Conservation (phyloP, 2,113 vertebrate species). For the Coreoperca whiteheadi region DNA sequence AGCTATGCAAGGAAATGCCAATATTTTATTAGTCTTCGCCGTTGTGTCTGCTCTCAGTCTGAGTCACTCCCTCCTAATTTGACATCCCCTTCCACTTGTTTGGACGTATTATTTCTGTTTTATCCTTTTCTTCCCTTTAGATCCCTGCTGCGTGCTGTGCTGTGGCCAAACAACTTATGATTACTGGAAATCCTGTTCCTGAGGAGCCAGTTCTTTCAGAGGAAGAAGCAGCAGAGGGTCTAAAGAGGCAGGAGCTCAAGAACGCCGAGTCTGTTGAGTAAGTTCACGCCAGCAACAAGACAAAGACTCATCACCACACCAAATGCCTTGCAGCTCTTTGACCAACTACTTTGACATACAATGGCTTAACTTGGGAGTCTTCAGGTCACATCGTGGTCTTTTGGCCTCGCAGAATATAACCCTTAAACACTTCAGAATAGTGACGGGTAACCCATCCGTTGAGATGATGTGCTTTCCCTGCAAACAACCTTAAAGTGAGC, state of each 20-base stretch:
- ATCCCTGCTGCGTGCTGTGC: slow-evolving; percentile 87
- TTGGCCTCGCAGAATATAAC: neutral
- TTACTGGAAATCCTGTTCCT: slow-evolving; percentile 77
- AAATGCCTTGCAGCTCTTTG: neutral
- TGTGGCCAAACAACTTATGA: slow-evolving; percentile 87
- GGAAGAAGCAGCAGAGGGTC: slow-evolving; percentile 86
- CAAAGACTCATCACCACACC: neutral
- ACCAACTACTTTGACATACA: neutral
- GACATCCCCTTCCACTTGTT: neutral
- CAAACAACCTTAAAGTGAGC: neutral
- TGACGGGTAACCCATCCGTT: neutral
- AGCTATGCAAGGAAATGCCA: neutral
- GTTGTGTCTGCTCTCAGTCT: neutral
- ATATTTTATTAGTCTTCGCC: neutral
- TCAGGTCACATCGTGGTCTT: neutral
- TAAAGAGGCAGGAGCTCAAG: slow-evolving; percentile 87
- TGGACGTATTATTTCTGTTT: neutral
- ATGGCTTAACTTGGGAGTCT: neutral
- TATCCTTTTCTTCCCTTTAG: slow-evolving; percentile 70
- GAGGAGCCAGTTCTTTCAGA: slow-evolving; percentile 76
- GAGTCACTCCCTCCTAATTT: neutral
- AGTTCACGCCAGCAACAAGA: slow-evolving; percentile 58
- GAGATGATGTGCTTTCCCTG: neutral
- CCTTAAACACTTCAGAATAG: neutral
- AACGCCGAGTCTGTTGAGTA: slow-evolving; percentile 91